Evolutionary conservation across 2,888 invertebrate species (phyloP), one percentile per base, ranked within the genome.

Genomic region (Xanthorhoe spadicearia): DNA sequence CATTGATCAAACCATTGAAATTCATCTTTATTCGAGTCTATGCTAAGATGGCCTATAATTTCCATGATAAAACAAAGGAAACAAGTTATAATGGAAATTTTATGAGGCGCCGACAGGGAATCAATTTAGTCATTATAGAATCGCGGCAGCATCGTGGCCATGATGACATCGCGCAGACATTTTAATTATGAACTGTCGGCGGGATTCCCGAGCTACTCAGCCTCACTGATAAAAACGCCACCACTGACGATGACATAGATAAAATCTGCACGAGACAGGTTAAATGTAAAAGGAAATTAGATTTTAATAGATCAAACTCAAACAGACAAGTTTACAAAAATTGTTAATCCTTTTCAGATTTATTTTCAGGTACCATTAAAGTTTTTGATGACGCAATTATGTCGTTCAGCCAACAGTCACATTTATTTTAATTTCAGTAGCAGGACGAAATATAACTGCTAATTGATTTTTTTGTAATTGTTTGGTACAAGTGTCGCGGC

Each of bases 181-280:
- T 92, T 92, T 92, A 92, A 93, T 93, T 92, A 92, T 87, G 83
- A 88, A 86, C 89, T 92, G 91, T 89, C 90, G 85, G 78, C 82
- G 76, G 81, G 83, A 84, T 83, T 79, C 81, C 80, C 76, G 78
- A 73, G 77, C 80, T 80, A 78, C 78, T 82, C 81, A 80, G 79
- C 78, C 80, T 73, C 38, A 57, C 82, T 83, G 88, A 90, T 88
- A 91, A 90, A 89, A 90, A 86, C 83, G 80, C 80, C 68, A 35
- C 77, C 73, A 76, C 78, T 83, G 70, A 78, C 85, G 85, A 85
- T 83, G 86, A 84, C 86, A 80, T 75, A 85, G 89, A 90, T 89
- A 89, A 87, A 89, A 87, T 88, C 89, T 90, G 88, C 82, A 75
- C 78, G 77, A 81, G 89, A 89, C 89, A 88, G 87, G 84, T 85